Evolutionary conservation across 2,797 vertebrate genomes (phyloP).

Genomic region (Coranthus polyacanthus): DNA sequence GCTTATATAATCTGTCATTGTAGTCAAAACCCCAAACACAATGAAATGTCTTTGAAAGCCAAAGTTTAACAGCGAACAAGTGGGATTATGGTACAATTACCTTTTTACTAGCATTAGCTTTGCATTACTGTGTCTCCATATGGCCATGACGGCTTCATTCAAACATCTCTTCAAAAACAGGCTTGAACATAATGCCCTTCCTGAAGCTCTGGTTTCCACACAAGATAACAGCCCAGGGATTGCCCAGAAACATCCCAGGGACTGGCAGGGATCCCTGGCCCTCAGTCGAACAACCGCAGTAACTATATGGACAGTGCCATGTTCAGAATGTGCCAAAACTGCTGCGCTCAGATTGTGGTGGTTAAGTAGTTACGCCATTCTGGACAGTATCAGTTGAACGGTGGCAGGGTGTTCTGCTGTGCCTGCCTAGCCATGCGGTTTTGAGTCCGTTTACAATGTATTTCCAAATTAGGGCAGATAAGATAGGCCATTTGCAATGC

Average conservation of each 20-base stretch:
- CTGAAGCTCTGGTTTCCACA: constrained; percentile 37
- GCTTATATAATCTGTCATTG: constrained; percentile 1
- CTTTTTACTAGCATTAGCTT: constrained; percentile 18
- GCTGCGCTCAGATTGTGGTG: constrained; percentile 53
- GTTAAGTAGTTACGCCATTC: constrained; percentile 53
- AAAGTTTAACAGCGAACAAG: constrained; percentile 8
- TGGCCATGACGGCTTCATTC: constrained; percentile 20
- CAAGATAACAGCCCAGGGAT: constrained; percentile 52
- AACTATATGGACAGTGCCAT: constrained; percentile 46
- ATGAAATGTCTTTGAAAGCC: constrained; percentile 1
- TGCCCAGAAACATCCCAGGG: constrained; percentile 49
- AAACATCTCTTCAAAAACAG: constrained; percentile 20
- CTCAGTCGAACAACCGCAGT: constrained; percentile 44
- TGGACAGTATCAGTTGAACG: constrained; percentile 49
- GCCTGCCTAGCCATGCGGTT: constrained; percentile 47
- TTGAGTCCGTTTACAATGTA: constrained; percentile 36
- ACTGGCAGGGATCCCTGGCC: constrained; percentile 57
- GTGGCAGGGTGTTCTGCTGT: constrained; percentile 39
- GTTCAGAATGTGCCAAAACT: constrained; percentile 41
- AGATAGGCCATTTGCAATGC: constrained; percentile 45
- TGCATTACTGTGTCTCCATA: not conserved
- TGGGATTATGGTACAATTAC: constrained; percentile 3
- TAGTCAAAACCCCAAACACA: constrained; percentile 4
- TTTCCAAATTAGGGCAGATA: constrained; percentile 65
- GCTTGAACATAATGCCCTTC: constrained; percentile 20